Evolutionary conservation across 2,797 vertebrate species (phyloP), one percentile per base, ranked within the genome.

Genomic region (Jordanella pulchra): DNA sequence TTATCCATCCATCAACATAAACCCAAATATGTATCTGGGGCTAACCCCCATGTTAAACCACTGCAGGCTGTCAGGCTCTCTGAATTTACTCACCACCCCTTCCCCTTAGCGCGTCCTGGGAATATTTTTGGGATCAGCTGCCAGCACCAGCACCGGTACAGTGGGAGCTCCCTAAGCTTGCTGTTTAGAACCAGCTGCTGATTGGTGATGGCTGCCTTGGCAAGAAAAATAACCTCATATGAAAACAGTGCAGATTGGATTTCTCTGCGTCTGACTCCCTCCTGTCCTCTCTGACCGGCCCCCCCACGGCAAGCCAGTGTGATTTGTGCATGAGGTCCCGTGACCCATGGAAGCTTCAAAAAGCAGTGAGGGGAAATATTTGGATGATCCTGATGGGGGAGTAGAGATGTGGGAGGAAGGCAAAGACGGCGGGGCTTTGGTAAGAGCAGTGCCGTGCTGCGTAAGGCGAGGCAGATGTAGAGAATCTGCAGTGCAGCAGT

Each of bases 321-420:
- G 97, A 98, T 97, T 98, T 99, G 97, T 97, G 96, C 95, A 95
- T 78, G 75, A 92, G 94, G 96, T 96, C 95, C 91, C 91, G 91
- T 96, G 95, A 97, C 97, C 96, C 92, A 93, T 93, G 81, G 93
- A 95, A 95, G 95, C 96, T 96, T 97, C 91, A 95, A 96, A 95
- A 95, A 94, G 94, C 87, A 77, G 87, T 80, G 77, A 96, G 94
- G 93, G 94, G 95, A 97, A 97, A 95, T 96, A 94, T 95, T 96
- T 95, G 94, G 93, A 95, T 91, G 96, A 96, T 96, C 86, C 92
- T 92, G 95, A 93, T 94, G 92, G 93, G 86, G 94, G 89, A 95
- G 95, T 95, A 94, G 94, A 95, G 94, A 94, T 91, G 93, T 93
- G 72, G 88, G 94, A 93, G 94, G 92, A 83, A 89, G 86, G 87